A percentile compares a stretch with the other conserved stretches of the same genome.
Conservation (phyloP, 2,113 vertebrate species). For the Ariopsis seemanni region DNA sequence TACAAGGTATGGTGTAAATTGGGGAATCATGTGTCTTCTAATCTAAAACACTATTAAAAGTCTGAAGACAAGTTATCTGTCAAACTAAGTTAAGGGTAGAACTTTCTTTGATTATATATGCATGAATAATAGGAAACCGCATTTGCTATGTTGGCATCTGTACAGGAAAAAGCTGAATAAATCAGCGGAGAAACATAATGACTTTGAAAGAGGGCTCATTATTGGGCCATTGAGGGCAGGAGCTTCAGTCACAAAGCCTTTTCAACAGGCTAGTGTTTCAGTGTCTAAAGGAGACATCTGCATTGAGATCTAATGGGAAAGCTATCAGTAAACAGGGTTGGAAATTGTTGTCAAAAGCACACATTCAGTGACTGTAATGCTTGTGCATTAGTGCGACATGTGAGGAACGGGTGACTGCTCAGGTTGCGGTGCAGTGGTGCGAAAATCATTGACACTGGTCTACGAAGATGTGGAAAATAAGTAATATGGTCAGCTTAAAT, state of each 20-base stretch:
- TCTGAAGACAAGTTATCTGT: neutral
- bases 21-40: neutral
- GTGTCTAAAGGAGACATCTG: neutral
- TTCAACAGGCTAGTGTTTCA: slow-evolving; percentile 4
- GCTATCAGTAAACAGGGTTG: neutral
- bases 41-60: neutral
- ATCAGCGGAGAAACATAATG: neutral
- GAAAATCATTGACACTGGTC: neutral
- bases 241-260: neutral
- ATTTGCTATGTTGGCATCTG: neutral
- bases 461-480: neutral
- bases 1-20: neutral
- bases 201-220: neutral
- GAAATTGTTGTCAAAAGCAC: neutral
- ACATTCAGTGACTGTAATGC: neutral
- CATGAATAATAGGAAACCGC: neutral
- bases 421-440: neutral
- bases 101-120: neutral
- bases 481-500: neutral
- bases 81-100: neutral
- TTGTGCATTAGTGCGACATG: neutral
- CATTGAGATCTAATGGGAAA: neutral
- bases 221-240: neutral
- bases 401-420: neutral
- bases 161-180: neutral